Evolutionary conservation across 2,888 invertebrate genomes (phyloP).

Genomic region (Colletes collaris): DNA sequence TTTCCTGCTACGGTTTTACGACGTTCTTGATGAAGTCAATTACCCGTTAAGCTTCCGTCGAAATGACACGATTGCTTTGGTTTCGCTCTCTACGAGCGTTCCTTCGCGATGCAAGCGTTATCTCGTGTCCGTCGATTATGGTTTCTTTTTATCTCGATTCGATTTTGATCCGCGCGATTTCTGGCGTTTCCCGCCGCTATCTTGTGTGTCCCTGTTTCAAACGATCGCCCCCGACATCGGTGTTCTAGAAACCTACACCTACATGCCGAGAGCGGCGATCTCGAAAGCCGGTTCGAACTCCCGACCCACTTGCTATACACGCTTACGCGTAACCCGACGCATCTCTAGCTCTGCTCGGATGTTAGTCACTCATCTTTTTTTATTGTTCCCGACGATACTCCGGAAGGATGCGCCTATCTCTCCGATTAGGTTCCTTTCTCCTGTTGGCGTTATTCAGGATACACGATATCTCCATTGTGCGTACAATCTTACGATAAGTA

Average conservation of each 20-base stretch:
- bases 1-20: no score
- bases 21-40: no score
- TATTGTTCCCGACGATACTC: constrained; percentile 18
- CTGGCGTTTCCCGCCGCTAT: not conserved
- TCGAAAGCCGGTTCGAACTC: constrained; percentile 64
- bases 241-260: constrained; percentile 71
- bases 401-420: not conserved
- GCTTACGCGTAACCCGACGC: constrained; percentile 55
- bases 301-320: constrained; percentile 69
- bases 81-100: no score
- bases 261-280: constrained; percentile 63
- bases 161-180: constrained; percentile 17
- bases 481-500: no score
- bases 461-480: no score
- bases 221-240: constrained; percentile 16
- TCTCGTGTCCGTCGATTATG: no score
- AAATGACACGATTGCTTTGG: no score
- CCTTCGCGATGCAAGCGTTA: no score
- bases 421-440: not conserved
- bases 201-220: constrained; percentile 41
- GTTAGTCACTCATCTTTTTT: constrained; percentile 22
- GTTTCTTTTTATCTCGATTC: no score
- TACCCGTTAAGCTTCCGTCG: no score
- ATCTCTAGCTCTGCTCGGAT: constrained; percentile 18
- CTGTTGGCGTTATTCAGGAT: not conserved